phyloP scores from a whole-genome alignment of 2,888 invertebrate genomes.

The Nephrotoma guestfalica region DNA sequence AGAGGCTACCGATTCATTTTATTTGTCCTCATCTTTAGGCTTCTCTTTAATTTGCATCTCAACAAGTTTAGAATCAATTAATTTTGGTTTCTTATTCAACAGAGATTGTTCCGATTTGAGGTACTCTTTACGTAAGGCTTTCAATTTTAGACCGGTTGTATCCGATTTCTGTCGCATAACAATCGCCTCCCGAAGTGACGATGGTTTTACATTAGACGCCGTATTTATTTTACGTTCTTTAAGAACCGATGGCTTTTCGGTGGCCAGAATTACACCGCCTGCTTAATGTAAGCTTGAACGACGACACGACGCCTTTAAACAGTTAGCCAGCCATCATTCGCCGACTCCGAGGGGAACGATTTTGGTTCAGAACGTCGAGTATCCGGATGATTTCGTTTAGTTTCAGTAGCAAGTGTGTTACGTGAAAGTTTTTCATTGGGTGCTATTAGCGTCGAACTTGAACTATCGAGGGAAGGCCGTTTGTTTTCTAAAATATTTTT shows the following conservation, averaged over 20 bases:
- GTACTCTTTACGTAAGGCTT: constrained; percentile 30
- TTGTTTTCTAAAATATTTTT: not conserved
- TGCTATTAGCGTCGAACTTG: constrained; percentile 30
- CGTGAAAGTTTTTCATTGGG: constrained; percentile 28
- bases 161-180: constrained; percentile 41
- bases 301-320: constrained; percentile 66
- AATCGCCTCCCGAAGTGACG: not conserved
- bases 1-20: not conserved
- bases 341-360: constrained; percentile 20
- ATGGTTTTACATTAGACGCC: constrained; percentile 19
- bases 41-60: not conserved
- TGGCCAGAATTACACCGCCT: not conserved
- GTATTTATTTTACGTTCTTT: constrained; percentile 20
- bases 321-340: constrained; percentile 74
- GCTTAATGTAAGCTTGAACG: constrained; percentile 46
- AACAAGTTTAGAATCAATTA: not conserved
- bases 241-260: not conserved
- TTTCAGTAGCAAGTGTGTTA: constrained; percentile 20
- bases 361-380: constrained; percentile 24
- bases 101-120: constrained; percentile 28
- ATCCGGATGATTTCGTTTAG: constrained; percentile 14
- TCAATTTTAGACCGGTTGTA: constrained; percentile 41
- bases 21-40: not conserved
- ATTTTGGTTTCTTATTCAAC: not conserved
- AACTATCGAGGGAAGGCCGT: constrained; percentile 21